Evolutionary conservation across 2,888 invertebrate species (phyloP), one percentile per base, ranked within the genome.

Genomic region (Caenorhabditis doughertyi): DNA sequence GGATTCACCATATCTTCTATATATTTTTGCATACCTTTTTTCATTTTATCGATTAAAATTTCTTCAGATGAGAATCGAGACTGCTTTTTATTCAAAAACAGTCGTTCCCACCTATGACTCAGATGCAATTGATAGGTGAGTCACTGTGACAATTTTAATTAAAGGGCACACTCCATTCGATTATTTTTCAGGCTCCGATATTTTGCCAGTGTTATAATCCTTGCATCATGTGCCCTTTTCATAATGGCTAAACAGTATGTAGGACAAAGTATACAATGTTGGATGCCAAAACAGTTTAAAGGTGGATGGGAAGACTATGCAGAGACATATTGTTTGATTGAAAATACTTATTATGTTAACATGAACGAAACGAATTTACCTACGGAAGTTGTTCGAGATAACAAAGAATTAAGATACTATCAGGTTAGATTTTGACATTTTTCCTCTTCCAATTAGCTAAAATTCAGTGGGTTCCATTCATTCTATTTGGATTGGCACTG

Each of bases 301-400:
- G 83, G 56, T 0, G 92, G 92, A 56, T 93, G 93, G 92, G 93
- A 93, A 81, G 91, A 93, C 76, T 93, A 93, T 89, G 92, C 92
- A 55, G 92, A 93, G 84, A 92, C 92, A 85, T 93, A 93, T 65
- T 93, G 93, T 88, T 92, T 93, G 90, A 92, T 93, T 32, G 92
- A 93, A 73, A 93, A 92, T 88, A 93, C 93, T 4, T 93, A 93
- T 80, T 89, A 85, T 71, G 87, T 90, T 32, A 70, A 84, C 18
- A 77, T 85, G 76, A 89, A 87, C 32, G 72, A 71, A 11, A 64
- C 82, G 18, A 86, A 85, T 77, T 53, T 88, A 8, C 87, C 89
- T 0, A 39, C 56, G 11, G 47, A 62, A 16, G 73, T 56, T 7
- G 58, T 74, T 11, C 64, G 89, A 23, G 83, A 85, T 32, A 73